Evolutionary conservation across 30 jellyfish, hydroid and myxozoan genomes (phyloP).

Genomic region (Chrysaora quinquecirrha): DNA sequence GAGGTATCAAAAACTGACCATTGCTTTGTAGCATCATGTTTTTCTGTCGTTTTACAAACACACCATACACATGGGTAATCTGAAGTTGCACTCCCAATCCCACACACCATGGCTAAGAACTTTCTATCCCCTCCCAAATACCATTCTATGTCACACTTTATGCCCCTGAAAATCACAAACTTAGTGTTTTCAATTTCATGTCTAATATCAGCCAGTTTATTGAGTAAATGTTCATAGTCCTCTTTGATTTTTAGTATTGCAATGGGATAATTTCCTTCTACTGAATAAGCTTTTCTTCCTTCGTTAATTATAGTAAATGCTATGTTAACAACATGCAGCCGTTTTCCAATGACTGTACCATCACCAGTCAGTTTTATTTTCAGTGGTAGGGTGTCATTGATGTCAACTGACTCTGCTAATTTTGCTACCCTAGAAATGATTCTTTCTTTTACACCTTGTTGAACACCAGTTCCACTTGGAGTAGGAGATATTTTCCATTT

Average conservation of each 20-base stretch:
- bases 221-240: background rate
- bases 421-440: background rate
- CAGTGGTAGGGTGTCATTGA: background rate
- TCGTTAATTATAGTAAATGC: conserved; percentile 19
- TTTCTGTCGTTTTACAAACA: background rate
- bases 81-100: conserved; percentile 26
- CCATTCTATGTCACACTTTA: conserved; percentile 11
- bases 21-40: background rate
- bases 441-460: conserved; percentile 10
- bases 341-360: conserved; percentile 40
- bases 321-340: conserved; percentile 40
- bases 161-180: background rate
- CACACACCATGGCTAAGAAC: conserved; percentile 32
- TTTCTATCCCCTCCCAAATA: conserved; percentile 57
- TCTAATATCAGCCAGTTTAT: conserved; percentile 3
- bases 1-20: conserved; percentile 15
- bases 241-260: conserved; percentile 18
- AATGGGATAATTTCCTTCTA: conserved; percentile 26
- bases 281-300: conserved; percentile 16
- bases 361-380: conserved; percentile 18
- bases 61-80: conserved; percentile 53
- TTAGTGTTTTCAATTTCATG: background rate
- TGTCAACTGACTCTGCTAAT: background rate
- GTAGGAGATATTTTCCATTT: background rate
- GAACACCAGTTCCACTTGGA: conserved; percentile 22